Base-by-base conservation (phyloP, 2,113 vertebrate species). In the Dicerorhinus sumatrensis region DNA sequence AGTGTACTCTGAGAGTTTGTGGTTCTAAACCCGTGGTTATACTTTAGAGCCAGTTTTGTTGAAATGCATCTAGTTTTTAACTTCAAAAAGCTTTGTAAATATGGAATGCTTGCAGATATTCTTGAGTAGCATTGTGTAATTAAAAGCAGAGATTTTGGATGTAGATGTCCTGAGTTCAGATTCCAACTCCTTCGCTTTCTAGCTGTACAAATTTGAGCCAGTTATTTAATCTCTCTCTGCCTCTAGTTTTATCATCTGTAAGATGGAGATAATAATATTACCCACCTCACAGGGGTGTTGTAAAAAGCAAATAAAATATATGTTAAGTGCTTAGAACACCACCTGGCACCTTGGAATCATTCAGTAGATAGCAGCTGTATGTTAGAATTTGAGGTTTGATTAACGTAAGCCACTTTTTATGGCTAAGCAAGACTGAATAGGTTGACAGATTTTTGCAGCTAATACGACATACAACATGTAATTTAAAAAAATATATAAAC, bases 21-120 rank as follows among this genome's bases (percentile, higher is more conserved):
- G 31, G 51, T 8, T 96, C 72, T 23, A 62, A 48, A 56, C 20
- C 42, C 33, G 21, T 91, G 51, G 36, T 58, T 83, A 62, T 87
- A 54, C 39, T 77, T 76, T 63, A 88, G 51, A 96, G 31, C 46
- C 36, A 60, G 21, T 89, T 92, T 56, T 79, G 46, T 86, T 89
- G 29, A 87, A 87, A 60, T 67, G 0, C 36, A 20, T 80, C 13
- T 73, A 13, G 14, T 77, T 89, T 77, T 89, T 70, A 70, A 92
- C 46, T 82, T 96, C 33, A 85, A 83, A 98, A 89, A 92, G 4
- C 16, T 75, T 87, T 92, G 23, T 90, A 60, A 73, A 89, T 90
- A 36, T 27, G 58, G 20, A 81, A 60, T 89, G 29, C 6, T 67
- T 88, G 23, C 51, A 93, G 25, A 46, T 93, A 36, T 69, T 95